These are phyloP conservation scores for Cinclus cinclus DNA, from an alignment of 2,113 vertebrate species.

Conservation along the genomic window DNA sequence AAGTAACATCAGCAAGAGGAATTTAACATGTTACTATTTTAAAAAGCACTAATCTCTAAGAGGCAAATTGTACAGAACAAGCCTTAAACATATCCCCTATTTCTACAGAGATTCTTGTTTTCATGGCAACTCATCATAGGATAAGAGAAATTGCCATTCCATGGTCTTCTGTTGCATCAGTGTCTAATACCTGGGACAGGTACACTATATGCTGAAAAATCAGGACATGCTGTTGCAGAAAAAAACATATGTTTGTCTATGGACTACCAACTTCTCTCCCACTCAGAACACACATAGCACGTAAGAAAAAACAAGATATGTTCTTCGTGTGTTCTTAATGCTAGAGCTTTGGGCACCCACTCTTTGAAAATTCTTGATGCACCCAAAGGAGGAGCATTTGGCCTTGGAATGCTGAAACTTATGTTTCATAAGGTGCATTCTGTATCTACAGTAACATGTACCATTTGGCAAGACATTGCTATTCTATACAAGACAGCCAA, in stretches of 20 bases:
- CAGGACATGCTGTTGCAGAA: neutral
- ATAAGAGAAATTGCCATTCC: neutral
- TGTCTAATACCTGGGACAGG: neutral
- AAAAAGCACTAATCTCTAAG: constrained; percentile 48
- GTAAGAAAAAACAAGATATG: neutral
- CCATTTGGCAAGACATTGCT: neutral
- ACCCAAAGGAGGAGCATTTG: neutral
- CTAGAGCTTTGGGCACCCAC: neutral
- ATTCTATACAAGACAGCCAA: neutral
- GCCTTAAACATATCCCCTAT: neutral
- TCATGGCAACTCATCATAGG: neutral
- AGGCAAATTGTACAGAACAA: constrained; percentile 13
- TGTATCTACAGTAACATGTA: neutral
- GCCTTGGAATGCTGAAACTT: neutral
- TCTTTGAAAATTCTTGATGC: neutral
- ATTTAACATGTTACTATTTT: constrained; percentile 63
- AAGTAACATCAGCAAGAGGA: constrained; percentile 43
- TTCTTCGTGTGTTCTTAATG: neutral
- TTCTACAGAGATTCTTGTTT: neutral
- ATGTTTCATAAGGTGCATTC: neutral
- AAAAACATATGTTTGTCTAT: neutral
- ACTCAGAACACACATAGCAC: neutral
- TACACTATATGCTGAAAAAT: neutral
- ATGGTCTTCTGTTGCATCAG: neutral
- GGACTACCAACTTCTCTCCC: neutral